phyloP scores from a whole-genome alignment of 2,113 vertebrate species.

The Rhadina sibilatrix region DNA sequence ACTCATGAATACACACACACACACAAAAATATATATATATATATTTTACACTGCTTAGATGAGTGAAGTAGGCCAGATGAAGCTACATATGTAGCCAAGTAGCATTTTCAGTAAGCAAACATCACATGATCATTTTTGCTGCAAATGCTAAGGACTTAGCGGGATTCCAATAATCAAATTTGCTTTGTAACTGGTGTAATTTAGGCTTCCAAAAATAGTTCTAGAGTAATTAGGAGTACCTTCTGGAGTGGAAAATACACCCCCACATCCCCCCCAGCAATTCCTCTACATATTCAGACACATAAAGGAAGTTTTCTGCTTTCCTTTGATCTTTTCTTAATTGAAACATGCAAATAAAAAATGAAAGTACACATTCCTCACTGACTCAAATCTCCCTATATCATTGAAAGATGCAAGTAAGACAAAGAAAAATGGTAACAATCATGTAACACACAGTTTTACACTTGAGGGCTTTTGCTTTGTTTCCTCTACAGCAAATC shows the following conservation, averaged over 20 bases:
- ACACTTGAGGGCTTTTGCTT: background rate
- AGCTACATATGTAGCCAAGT: background rate
- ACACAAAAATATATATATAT: too few relatives aligned
- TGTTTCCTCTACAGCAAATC: background rate
- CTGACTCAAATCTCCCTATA: background rate
- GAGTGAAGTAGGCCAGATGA: background rate
- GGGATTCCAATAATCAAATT: background rate
- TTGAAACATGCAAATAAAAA: background rate
- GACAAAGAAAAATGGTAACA: background rate
- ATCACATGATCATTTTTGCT: background rate
- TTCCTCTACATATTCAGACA: background rate
- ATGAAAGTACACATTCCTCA: background rate
- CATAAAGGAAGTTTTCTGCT: background rate
- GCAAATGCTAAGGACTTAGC: background rate
- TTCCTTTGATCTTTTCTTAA: background rate
- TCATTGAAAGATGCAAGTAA: background rate
- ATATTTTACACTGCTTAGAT: background rate
- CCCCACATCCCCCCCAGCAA: background rate
- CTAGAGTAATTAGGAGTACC: background rate
- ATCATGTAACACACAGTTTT: background rate
- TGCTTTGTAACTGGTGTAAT: background rate
- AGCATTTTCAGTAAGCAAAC: background rate
- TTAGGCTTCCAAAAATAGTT: background rate
- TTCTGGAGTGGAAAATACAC: background rate
- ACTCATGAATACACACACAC: background rate